These are phyloP conservation scores for Eonycteris spelaea DNA, from an alignment of 2,113 vertebrate species.

Conservation along the genomic window DNA sequence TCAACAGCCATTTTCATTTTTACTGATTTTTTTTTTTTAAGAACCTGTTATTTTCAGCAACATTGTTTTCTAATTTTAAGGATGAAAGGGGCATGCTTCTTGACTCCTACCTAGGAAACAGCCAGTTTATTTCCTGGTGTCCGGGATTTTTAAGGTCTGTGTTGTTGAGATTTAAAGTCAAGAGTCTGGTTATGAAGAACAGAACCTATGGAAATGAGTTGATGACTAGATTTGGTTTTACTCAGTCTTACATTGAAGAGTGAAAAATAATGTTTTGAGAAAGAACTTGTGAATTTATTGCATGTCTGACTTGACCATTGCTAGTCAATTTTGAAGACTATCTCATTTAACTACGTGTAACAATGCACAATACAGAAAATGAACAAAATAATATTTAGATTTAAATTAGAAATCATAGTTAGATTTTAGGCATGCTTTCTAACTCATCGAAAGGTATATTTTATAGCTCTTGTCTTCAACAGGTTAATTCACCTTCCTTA, in stretches of 20 bases:
- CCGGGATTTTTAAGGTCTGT: background rate
- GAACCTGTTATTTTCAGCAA: conserved; percentile 44
- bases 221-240: conserved; percentile 32
- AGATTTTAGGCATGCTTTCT: background rate
- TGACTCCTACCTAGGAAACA: background rate
- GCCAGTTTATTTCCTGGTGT: conserved; percentile 8
- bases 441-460: background rate
- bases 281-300: background rate
- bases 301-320: background rate
- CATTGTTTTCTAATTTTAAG: background rate
- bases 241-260: background rate
- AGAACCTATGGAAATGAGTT: background rate
- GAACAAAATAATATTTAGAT: background rate
- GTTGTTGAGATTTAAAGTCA: conserved; percentile 44
- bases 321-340: background rate
- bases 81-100: background rate
- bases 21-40: conserved; percentile 51
- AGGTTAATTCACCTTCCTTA: background rate
- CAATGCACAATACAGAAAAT: background rate
- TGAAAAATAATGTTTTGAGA: background rate
- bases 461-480: background rate
- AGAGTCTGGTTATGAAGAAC: background rate
- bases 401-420: background rate
- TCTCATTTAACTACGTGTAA: background rate
- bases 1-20: conserved; percentile 46